Evolutionary conservation across 2,113 vertebrate genomes (phyloP).

Genomic region (Pedionomus torquatus): DNA sequence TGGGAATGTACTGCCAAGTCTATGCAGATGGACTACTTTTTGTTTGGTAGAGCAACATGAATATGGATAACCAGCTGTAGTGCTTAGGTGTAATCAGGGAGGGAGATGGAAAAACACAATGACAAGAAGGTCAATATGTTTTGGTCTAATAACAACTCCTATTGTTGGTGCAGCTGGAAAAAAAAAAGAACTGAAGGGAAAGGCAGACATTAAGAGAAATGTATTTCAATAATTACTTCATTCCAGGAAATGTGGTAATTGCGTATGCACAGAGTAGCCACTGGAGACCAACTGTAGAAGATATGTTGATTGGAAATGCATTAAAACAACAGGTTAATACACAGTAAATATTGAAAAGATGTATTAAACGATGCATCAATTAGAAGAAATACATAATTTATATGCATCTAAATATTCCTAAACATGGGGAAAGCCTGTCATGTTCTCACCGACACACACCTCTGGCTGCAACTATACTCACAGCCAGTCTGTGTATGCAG

Average conservation of each 20-base stretch:
- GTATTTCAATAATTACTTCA: constrained; percentile 4
- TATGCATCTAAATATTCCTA: not conserved
- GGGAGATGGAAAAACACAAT: constrained; percentile 37
- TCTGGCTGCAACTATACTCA: not conserved
- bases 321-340: not conserved
- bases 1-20: not conserved
- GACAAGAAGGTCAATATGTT: constrained; percentile 49
- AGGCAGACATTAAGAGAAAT: not conserved
- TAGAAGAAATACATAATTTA: not conserved
- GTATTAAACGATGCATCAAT: not conserved
- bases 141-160: not conserved
- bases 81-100: constrained; percentile 28
- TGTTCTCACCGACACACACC: not conserved
- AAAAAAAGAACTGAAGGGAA: not conserved
- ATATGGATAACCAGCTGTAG: constrained; percentile 60
- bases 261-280: not conserved
- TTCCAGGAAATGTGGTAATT: constrained; percentile 12
- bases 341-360: not conserved
- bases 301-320: not conserved
- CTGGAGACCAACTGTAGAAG: not conserved
- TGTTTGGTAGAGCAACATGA: constrained; percentile 11
- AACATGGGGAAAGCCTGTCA: not conserved
- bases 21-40: constrained; percentile 2
- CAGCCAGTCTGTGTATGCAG: not conserved
- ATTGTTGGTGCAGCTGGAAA: not conserved